A percentile compares a stretch with the other conserved stretches of the same genome.
These are phyloP conservation scores for Pantala flavescens DNA, from an alignment of 1,140 invertebrate genomes.

Conservation along the genomic window DNA sequence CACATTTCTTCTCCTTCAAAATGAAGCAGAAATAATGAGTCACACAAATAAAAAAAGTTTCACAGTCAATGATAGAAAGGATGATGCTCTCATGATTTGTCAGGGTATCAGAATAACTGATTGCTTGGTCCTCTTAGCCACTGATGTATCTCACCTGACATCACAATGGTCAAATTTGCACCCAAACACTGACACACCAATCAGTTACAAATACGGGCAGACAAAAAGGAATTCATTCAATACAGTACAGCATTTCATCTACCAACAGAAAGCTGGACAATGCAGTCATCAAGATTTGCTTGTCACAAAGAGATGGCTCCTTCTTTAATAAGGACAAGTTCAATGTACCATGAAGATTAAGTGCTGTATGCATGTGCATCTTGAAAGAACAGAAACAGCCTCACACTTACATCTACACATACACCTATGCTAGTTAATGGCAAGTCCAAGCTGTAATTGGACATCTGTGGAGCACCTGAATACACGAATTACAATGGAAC, in stretches of 20 bases:
- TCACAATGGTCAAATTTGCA: not conserved
- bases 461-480: conserved; percentile 15
- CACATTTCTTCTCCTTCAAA: conserved; percentile 21
- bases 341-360: conserved; percentile 20
- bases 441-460: conserved; percentile 20
- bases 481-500: conserved; percentile 15
- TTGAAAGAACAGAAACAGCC: conserved; percentile 21
- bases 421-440: conserved; percentile 22
- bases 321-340: conserved; percentile 15
- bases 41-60: conserved; percentile 22
- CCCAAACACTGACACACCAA: conserved; percentile 24
- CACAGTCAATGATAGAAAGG: conserved; percentile 18
- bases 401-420: conserved; percentile 23
- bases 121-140: conserved; percentile 23
- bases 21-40: conserved; percentile 19
- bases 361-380: conserved; percentile 22
- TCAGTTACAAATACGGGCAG: conserved; percentile 20
- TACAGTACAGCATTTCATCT: conserved; percentile 11
- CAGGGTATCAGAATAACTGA: conserved; percentile 16
- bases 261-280: conserved; percentile 17
- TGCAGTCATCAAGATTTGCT: conserved; percentile 11
- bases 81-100: conserved; percentile 6
- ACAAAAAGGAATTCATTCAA: conserved; percentile 16
- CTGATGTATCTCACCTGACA: not conserved
- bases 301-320: not conserved